phyloP scores from a whole-genome alignment of 2,797 vertebrate genomes.

The Gallinago solitaria region DNA sequence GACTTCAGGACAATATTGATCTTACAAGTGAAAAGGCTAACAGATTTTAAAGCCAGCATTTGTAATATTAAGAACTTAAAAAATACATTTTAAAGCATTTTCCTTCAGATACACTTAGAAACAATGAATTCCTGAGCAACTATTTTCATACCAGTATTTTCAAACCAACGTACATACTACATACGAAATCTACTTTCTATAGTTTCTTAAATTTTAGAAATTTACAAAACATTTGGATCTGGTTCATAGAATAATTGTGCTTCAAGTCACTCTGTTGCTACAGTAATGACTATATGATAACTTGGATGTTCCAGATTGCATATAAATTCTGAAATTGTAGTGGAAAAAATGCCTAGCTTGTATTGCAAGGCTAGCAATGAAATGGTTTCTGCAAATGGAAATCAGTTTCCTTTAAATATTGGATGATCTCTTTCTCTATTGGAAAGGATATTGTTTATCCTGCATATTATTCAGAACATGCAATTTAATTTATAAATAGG shows the following conservation, averaged over 20 bases:
- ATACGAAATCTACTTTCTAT: not conserved
- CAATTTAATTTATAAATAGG: not conserved
- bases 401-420: not conserved
- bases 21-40: conserved; percentile 26
- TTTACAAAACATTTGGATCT: conserved; percentile 21
- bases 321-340: not conserved
- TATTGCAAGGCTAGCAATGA: not conserved
- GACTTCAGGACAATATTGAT: conserved; percentile 44
- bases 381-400: not conserved
- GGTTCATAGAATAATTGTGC: conserved; percentile 45
- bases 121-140: conserved; percentile 65
- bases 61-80: conserved; percentile 50
- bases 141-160: conserved; percentile 52
- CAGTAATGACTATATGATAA: not conserved
- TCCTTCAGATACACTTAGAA: conserved; percentile 54
- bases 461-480: not conserved
- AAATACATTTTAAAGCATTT: conserved; percentile 44
- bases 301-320: not conserved
- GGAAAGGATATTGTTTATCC: not conserved
- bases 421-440: not conserved
- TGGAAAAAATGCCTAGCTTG: conserved; percentile 27
- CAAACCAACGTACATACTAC: not conserved
- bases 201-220: conserved; percentile 16
- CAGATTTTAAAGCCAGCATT: conserved; percentile 41
- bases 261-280: conserved; percentile 42